A percentile compares a stretch with the other conserved stretches of the same genome.
phyloP scores from a whole-genome alignment of 2,797 vertebrate species.

The Falco cherrug region DNA sequence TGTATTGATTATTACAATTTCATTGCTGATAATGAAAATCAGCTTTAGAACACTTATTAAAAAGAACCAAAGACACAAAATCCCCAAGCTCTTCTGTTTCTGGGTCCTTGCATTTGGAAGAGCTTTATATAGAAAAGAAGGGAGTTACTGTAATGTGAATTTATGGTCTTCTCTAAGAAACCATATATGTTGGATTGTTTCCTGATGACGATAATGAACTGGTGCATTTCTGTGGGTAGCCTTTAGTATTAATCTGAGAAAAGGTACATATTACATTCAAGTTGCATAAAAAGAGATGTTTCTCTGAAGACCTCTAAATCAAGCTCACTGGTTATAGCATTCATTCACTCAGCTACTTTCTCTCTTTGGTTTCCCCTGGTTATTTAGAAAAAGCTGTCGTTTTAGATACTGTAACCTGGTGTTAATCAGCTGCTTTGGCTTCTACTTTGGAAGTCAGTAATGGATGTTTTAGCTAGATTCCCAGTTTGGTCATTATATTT shows the following conservation, averaged over 20 bases:
- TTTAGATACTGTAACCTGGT: not conserved
- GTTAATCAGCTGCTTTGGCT: not conserved
- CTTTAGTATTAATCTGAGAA: not conserved
- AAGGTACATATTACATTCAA: not conserved
- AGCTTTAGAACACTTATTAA: not conserved
- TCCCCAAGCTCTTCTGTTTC: not conserved
- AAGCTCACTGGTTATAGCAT: not conserved
- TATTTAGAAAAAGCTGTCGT: not conserved
- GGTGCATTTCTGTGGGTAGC: not conserved
- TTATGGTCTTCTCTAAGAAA: not conserved
- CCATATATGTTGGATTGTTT: not conserved
- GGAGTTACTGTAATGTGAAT: not conserved
- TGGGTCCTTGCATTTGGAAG: not conserved
- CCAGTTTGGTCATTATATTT: not conserved
- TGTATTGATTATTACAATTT: slow-evolving; percentile 3
- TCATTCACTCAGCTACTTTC: not conserved
- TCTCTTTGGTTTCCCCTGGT: not conserved
- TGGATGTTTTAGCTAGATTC: not conserved
- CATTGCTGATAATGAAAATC: not conserved
- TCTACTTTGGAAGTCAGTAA: not conserved
- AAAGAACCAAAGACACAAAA: not conserved
- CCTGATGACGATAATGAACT: not conserved
- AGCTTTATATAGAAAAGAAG: not conserved
- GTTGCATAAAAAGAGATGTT: not conserved
- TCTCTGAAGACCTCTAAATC: slow-evolving; percentile 4